Evolutionary conservation across 2,888 invertebrate species (phyloP).

Genomic region (Himalopsyche tibetana): DNA sequence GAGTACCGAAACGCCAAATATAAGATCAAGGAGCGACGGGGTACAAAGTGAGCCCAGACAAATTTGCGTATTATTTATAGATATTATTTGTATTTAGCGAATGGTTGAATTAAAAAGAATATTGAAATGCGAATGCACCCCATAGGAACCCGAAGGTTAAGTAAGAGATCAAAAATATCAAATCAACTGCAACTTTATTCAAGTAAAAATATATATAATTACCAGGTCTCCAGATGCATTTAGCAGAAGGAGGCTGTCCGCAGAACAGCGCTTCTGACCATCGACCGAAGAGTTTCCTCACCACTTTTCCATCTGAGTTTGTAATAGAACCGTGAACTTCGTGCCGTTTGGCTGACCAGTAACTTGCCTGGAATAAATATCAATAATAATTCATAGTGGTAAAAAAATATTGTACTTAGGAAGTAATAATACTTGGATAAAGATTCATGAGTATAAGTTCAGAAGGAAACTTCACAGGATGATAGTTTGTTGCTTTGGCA

Average conservation of each 20-base stretch:
- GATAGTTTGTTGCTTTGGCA: too few relatives aligned
- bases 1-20: too few relatives aligned
- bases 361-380: slow-evolving; percentile 78
- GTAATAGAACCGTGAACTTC: slow-evolving; percentile 85
- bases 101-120: too few relatives aligned
- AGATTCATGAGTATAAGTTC: too few relatives aligned
- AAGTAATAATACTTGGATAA: too few relatives aligned
- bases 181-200: background rate
- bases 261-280: slow-evolving; percentile 90
- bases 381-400: background rate
- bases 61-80: too few relatives aligned
- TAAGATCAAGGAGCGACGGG: too few relatives aligned
- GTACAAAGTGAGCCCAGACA: too few relatives aligned
- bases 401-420: background rate
- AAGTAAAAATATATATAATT: background rate
- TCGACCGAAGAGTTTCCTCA: slow-evolving; percentile 83
- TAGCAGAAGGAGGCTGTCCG: slow-evolving; percentile 83
- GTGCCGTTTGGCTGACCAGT: slow-evolving; percentile 87
- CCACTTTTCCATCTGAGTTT: slow-evolving; percentile 77
- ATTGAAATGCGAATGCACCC: too few relatives aligned
- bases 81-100: too few relatives aligned
- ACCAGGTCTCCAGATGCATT: slow-evolving; percentile 88
- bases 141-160: too few relatives aligned
- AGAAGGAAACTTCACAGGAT: too few relatives aligned
- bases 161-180: slow-evolving; percentile 49